Conservation (phyloP, 1,140 invertebrate species). For the Macrotrachela quadricornifera region DNA sequence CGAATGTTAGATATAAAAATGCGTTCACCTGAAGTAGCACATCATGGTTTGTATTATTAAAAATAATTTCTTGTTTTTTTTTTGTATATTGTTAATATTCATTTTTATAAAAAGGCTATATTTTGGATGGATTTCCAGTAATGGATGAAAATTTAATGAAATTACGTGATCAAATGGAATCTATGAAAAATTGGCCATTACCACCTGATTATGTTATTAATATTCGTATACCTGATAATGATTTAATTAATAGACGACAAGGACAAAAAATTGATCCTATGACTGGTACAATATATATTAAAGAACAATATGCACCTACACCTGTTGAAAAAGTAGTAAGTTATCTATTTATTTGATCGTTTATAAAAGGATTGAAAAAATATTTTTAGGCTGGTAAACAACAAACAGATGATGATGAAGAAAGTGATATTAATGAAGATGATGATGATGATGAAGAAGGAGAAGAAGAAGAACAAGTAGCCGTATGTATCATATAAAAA, state of each 20-base stretch:
- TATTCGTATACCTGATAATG: constrained; percentile 25
- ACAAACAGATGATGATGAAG: background rate
- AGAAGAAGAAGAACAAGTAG: constrained; percentile 17
- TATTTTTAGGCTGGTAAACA: too few species aligned
- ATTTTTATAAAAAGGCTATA: constrained; percentile 17
- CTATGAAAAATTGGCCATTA: constrained; percentile 27
- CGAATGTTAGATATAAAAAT: constrained; percentile 29
- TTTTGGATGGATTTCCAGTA: constrained; percentile 29
- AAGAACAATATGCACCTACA: constrained; percentile 24
- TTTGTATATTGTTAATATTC: background rate
- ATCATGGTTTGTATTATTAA: constrained; percentile 19
- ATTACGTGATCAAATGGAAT: constrained; percentile 25
- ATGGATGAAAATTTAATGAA: constrained; percentile 21
- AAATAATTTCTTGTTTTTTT: too few species aligned
- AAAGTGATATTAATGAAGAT: constrained; percentile 10
- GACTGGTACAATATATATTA: constrained; percentile 22
- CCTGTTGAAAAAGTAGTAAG: background rate
- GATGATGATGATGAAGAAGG: constrained; percentile 18
- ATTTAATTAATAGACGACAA: constrained; percentile 19
- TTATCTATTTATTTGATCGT: background rate
- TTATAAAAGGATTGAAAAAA: background rate
- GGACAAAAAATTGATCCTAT: constrained; percentile 23
- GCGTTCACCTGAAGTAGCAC: constrained; percentile 27
- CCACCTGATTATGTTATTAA: constrained; percentile 30
- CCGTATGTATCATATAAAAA: background rate